These are phyloP conservation scores for Anastrepha obliqua DNA, from an alignment of 1,140 invertebrate species.

Conservation along the genomic window DNA sequence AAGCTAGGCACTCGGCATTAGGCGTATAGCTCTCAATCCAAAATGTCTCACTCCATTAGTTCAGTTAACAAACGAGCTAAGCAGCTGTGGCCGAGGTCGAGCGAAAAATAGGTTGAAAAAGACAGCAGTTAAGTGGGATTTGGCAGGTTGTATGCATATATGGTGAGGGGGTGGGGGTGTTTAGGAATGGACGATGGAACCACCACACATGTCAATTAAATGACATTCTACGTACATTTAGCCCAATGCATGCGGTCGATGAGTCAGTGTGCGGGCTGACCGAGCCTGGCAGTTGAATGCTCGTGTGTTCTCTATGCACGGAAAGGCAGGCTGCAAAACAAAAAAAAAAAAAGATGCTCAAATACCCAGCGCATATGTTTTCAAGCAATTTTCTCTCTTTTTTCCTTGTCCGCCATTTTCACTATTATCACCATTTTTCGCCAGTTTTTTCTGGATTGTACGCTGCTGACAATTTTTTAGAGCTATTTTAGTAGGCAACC, in stretches of 20 bases:
- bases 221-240: neutral
- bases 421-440: slow-evolving; percentile 40
- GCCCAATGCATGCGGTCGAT: slow-evolving; percentile 5
- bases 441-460: neutral
- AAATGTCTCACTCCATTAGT: slow-evolving; percentile 52
- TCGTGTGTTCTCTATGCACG: neutral
- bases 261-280: neutral
- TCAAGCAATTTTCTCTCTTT: neutral
- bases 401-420: neutral
- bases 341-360: neutral
- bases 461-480: slow-evolving; percentile 16
- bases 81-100: slow-evolving; percentile 13
- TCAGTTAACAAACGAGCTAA: slow-evolving; percentile 30
- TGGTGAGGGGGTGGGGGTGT: neutral
- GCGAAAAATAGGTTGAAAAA: neutral
- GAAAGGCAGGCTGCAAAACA: slow-evolving; percentile 2
- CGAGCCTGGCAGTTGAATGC: neutral
- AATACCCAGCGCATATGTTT: slow-evolving; percentile 11
- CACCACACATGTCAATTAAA: slow-evolving; percentile 40
- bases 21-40: neutral
- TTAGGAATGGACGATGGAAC: neutral
- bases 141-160: neutral
- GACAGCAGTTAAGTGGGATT: slow-evolving; percentile 27
- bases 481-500: neutral
- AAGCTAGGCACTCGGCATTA: neutral